Conservation (phyloP, 1,140 invertebrate species). For the Acromyrmex echinatior region DNA sequence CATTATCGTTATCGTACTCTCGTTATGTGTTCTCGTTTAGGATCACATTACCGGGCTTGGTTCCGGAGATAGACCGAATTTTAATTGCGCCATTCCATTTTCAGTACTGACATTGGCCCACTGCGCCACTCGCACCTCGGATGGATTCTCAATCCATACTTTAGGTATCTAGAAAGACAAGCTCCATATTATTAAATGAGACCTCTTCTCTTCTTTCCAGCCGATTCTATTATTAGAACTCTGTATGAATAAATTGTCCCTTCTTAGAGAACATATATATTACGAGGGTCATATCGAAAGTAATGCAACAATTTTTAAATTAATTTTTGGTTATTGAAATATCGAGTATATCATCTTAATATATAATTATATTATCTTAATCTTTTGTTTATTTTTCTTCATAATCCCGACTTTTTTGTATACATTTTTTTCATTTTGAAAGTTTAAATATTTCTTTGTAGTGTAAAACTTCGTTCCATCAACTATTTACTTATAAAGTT, state of each 20-base stretch:
- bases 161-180: constrained; percentile 85
- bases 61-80: constrained; percentile 87
- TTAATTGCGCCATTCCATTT: constrained; percentile 87
- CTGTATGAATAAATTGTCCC: not conserved
- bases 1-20: constrained; percentile 6
- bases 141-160: constrained; percentile 89
- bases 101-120: constrained; percentile 88
- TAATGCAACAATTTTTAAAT: too few species aligned
- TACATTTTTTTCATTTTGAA: too few species aligned
- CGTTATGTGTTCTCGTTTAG: not conserved
- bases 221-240: constrained; percentile 1
- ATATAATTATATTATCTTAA: too few species aligned
- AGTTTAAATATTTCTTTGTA: too few species aligned
- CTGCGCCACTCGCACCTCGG: constrained; percentile 87
- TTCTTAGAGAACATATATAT: not conserved
- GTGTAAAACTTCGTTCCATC: too few species aligned
- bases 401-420: too few species aligned
- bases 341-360: too few species aligned
- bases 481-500: too few species aligned
- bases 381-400: too few species aligned
- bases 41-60: constrained; percentile 84
- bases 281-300: too few species aligned
- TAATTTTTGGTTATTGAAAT: too few species aligned
- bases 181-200: not conserved
- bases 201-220: not conserved